Evolutionary conservation across 2,113 vertebrate genomes (phyloP), one percentile per base, ranked within the genome.

Genomic region (Centropus bengalensis): DNA sequence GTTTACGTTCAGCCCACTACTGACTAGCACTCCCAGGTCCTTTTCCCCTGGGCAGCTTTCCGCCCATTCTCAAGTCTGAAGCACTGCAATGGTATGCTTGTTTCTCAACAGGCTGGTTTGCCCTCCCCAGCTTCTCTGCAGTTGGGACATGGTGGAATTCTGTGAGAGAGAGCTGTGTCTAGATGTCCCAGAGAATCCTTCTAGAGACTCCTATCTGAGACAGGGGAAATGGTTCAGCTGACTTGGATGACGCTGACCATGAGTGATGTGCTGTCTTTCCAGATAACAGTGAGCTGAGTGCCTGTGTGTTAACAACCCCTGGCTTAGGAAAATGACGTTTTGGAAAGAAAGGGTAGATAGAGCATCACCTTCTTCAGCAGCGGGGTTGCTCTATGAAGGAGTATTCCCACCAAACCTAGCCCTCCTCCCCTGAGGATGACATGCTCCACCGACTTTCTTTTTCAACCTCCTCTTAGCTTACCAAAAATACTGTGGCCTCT

Each of bases 261-360:
- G 92, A 95, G 55, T 58, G 94, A 96, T 88, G 81, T 78, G 80
- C 88, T 92, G 93, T 95, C 94, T 59, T 90, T 82, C 44, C 82
- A 76, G 89, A 92, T 95, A 96, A 86, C 42, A 58, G 36, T 51
- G 92, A 89, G 75, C 64, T 10, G 58, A 81, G 68, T 84, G 67
- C 56, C 68, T 2, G 0, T 66, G 82, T 82, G 54, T 84, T 94
- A 94, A 91, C 78, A 85, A 74, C 51, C 14, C 10, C 22, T 73
- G 75, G 58, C 82, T 79, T 91, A 86, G 70, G 59, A 90, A 93
- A 89, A 93, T 74, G 36, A 58, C 1, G 0, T 47, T 28, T 83
- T 91, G 55, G 68, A 59, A 66, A 71, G 40, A 75, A 89, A 60
- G 1, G 3, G 21, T 51, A n/a, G 33, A 23, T 28, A 49, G 76